These are phyloP conservation scores for Adineta ricciae DNA, from an alignment of 2,888 invertebrate species.

Conservation along the genomic window DNA sequence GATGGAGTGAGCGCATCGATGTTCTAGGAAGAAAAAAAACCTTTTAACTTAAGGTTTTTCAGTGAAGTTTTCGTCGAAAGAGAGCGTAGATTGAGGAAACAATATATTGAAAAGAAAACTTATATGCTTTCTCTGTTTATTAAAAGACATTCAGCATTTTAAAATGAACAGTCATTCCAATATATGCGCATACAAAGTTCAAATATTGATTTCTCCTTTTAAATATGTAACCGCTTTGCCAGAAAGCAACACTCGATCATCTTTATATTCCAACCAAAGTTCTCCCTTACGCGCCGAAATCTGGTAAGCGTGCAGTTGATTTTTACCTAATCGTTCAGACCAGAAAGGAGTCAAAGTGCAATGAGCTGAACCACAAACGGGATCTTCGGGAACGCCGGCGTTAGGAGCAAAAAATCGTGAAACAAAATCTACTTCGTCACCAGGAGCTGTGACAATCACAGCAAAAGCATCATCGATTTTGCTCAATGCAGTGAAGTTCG, in stretches of 20 bases:
- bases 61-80: too few relatives aligned
- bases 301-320: conserved; percentile 36
- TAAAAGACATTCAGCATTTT: too few relatives aligned
- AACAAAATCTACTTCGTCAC: conserved; percentile 44
- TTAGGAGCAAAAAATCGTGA: conserved; percentile 53
- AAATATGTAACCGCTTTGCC: conserved; percentile 6
- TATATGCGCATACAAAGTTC: too few relatives aligned
- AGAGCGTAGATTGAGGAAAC: too few relatives aligned
- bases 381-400: conserved; percentile 52
- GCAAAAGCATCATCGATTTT: neutral
- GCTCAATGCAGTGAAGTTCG: neutral
- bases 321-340: conserved; percentile 44
- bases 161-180: too few relatives aligned
- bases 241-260: neutral
- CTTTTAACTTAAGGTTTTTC: too few relatives aligned
- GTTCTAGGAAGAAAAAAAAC: too few relatives aligned
- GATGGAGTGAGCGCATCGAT: too few relatives aligned
- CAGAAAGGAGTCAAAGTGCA: conserved; percentile 52
- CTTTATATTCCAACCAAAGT: neutral
- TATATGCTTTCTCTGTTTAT: too few relatives aligned
- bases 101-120: too few relatives aligned
- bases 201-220: neutral
- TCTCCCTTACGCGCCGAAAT: neutral
- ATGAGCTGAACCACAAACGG: conserved; percentile 52
- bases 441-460: conserved; percentile 13